phyloP scores from a whole-genome alignment of 2,888 invertebrate genomes.

The Mythimna impura region DNA sequence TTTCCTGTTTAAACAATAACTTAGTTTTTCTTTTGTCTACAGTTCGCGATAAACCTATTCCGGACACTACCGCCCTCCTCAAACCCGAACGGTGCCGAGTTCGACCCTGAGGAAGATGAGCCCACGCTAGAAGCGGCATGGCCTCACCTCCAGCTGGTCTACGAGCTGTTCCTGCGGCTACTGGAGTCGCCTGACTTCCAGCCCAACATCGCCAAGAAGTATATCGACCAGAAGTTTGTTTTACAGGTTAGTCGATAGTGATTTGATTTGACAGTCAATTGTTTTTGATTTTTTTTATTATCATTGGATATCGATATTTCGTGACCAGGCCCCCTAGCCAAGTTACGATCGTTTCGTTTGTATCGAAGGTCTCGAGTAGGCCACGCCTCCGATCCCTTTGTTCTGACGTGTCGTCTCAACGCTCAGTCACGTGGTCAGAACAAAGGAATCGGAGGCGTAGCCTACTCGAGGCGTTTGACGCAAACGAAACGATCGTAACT shows the following conservation, averaged over 20 bases:
- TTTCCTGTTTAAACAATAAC: not conserved
- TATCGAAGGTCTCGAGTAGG: too few relatives aligned
- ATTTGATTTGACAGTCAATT: too few relatives aligned
- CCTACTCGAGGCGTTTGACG: too few relatives aligned
- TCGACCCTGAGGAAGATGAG: constrained; percentile 98
- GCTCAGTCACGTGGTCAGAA: too few relatives aligned
- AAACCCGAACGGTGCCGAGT: constrained; percentile 96
- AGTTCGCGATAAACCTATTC: constrained; percentile 97
- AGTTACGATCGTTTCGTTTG: too few relatives aligned
- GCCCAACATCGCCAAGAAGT: constrained; percentile 97
- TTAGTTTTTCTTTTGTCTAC: constrained; percentile 53
- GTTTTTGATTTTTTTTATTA: too few relatives aligned
- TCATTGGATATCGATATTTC: too few relatives aligned
- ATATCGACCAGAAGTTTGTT: constrained; percentile 98
- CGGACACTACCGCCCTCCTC: constrained; percentile 96
- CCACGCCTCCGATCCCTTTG: too few relatives aligned
- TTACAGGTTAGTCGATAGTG: constrained; percentile 92
- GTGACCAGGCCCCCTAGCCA: too few relatives aligned
- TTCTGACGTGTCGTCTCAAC: too few relatives aligned
- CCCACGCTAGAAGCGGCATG: constrained; percentile 98
- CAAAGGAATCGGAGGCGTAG: too few relatives aligned
- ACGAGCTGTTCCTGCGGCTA: constrained; percentile 94
- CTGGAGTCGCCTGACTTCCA: constrained; percentile 98
- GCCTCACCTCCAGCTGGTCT: constrained; percentile 97
- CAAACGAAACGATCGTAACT: too few relatives aligned